These are phyloP conservation scores for Galaxea fascicularis DNA, from an alignment of 92 coral and sea anemone species.

Conservation along the genomic window DNA sequence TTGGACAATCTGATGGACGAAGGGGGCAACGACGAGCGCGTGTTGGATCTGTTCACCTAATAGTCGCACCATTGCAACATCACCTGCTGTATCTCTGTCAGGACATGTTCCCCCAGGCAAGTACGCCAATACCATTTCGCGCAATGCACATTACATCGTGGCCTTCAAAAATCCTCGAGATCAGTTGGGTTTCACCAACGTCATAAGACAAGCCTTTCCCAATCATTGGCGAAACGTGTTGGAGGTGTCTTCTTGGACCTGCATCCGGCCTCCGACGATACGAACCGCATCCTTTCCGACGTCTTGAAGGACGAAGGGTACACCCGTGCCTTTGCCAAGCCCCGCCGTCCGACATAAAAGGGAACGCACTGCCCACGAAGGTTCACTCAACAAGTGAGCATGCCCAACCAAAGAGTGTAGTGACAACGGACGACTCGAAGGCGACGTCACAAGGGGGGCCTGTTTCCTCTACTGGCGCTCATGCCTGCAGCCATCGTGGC, in stretches of 20 bases:
- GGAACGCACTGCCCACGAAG: too few relatives aligned
- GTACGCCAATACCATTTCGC: conserved; percentile 39
- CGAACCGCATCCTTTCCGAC: too few relatives aligned
- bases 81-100: conserved; percentile 50
- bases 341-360: too few relatives aligned
- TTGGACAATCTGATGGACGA: conserved; percentile 61
- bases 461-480: background rate
- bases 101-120: conserved; percentile 56
- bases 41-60: conserved; percentile 56
- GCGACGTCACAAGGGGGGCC: too few relatives aligned
- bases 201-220: conserved; percentile 50
- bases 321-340: too few relatives aligned
- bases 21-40: conserved; percentile 50
- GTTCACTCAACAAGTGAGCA: too few relatives aligned
- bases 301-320: too few relatives aligned
- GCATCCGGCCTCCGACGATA: too few relatives aligned
- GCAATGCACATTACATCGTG: too few relatives aligned
- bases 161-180: too few relatives aligned
- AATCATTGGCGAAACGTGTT: conserved; percentile 47
- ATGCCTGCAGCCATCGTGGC: background rate
- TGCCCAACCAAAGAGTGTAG: too few relatives aligned
- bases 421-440: background rate
- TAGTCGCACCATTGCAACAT: conserved; percentile 50
- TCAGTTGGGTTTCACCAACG: conserved; percentile 33
- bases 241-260: background rate